phyloP scores from a whole-genome alignment of 92 coral and sea anemone species.

The Umimayanthus kanabou region DNA sequence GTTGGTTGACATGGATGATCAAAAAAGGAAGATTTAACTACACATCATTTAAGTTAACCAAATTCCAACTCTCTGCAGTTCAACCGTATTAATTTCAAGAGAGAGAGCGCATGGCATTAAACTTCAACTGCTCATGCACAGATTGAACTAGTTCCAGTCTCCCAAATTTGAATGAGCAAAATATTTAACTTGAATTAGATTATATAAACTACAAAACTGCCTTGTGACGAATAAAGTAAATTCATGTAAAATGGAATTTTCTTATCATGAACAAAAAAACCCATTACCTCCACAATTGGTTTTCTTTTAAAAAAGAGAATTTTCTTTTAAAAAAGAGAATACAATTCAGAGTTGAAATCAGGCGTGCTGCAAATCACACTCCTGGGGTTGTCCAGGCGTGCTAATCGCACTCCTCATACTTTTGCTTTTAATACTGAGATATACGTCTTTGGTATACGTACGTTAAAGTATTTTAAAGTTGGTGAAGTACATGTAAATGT shows the following conservation, averaged over 20 bases:
- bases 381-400: no score
- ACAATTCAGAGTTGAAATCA: neutral
- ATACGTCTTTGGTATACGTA: no score
- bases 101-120: conserved; percentile 5
- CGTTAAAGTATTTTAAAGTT: no score
- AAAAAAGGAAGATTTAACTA: neutral
- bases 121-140: conserved; percentile 5
- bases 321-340: neutral
- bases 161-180: conserved; percentile 12
- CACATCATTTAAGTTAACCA: neutral
- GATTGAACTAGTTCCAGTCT: neutral
- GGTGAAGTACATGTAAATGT: no score
- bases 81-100: neutral
- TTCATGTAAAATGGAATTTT: conserved; percentile 19
- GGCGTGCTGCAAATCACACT: no score
- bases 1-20: neutral
- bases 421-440: no score
- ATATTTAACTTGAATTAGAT: conserved; percentile 12
- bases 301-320: neutral
- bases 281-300: neutral
- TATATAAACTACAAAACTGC: conserved; percentile 25
- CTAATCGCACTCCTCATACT: no score
- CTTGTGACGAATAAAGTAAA: conserved; percentile 27
- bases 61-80: neutral
- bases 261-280: neutral